These are phyloP conservation scores for Zhengitettix transpicula DNA, from an alignment of 2,888 invertebrate genomes.

Conservation along the genomic window DNA sequence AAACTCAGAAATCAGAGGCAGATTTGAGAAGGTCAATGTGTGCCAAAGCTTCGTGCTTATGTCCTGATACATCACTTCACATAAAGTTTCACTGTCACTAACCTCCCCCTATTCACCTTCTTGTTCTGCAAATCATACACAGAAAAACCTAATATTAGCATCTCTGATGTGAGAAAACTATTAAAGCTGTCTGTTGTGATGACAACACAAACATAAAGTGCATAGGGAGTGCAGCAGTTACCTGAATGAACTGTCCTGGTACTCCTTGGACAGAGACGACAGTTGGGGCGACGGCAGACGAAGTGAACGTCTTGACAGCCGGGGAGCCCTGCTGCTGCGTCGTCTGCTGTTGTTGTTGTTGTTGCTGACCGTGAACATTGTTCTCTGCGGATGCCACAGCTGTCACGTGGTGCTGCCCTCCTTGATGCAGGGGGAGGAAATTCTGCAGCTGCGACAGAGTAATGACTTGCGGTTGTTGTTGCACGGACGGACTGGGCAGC, in stretches of 20 bases:
- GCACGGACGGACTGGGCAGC: background rate
- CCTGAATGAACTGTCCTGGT: conserved; percentile 35
- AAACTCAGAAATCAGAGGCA: no score
- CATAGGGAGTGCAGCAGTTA: conserved; percentile 16
- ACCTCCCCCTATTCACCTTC: no score
- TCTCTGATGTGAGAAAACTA: no score
- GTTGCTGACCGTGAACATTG: background rate
- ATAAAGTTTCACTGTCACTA: no score
- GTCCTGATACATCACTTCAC: no score
- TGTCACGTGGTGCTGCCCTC: conserved; percentile 11
- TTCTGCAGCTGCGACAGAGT: conserved; percentile 31
- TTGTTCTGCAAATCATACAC: no score
- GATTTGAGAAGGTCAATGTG: no score
- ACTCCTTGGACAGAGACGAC: conserved; percentile 32
- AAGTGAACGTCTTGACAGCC: conserved; percentile 6
- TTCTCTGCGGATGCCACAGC: conserved; percentile 15
- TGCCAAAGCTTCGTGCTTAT: no score
- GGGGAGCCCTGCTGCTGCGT: background rate
- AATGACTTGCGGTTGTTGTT: conserved; percentile 23
- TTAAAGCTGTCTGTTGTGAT: no score
- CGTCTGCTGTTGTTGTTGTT: background rate
- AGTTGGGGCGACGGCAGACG: conserved; percentile 15
- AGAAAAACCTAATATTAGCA: no score
- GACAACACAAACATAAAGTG: no score
- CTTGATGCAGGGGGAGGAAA: conserved; percentile 23